Evolutionary conservation across 2,797 vertebrate genomes (phyloP).

Genomic region (Labroides dimidiatus): DNA sequence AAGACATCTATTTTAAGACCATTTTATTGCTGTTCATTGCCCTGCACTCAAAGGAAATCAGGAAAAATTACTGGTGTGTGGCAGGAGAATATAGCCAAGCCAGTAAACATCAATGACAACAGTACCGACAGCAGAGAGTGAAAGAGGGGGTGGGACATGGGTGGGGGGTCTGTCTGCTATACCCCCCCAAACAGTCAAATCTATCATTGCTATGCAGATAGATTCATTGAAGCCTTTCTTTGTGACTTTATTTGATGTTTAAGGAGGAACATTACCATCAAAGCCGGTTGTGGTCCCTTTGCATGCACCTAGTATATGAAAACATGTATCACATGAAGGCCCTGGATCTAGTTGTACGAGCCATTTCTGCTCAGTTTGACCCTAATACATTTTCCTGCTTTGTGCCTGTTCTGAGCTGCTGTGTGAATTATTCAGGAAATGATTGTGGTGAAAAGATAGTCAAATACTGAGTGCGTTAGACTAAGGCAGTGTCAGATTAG

Average conservation of each 20-base stretch:
- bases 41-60: slow-evolving; percentile 27
- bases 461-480: slow-evolving; percentile 44
- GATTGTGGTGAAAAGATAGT: slow-evolving; percentile 70
- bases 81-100: slow-evolving; percentile 30
- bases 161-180: slow-evolving; percentile 21
- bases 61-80: slow-evolving; percentile 4
- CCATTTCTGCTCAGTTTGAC: slow-evolving; percentile 72
- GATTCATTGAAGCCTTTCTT: slow-evolving; percentile 41
- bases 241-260: slow-evolving; percentile 57
- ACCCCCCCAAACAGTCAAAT: slow-evolving; percentile 60
- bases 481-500: slow-evolving; percentile 18
- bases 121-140: slow-evolving; percentile 41
- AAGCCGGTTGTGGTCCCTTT: slow-evolving; percentile 31
- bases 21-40: slow-evolving; percentile 7
- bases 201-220: slow-evolving; percentile 75
- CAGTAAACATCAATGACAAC: slow-evolving; percentile 54
- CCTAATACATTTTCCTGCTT: slow-evolving; percentile 76
- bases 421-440: slow-evolving; percentile 78
- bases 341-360: slow-evolving; percentile 63
- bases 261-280: slow-evolving; percentile 55
- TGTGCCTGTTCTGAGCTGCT: slow-evolving; percentile 61
- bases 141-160: slow-evolving; percentile 26
- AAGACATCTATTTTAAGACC: background rate
- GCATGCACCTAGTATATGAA: slow-evolving; percentile 49
- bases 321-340: slow-evolving; percentile 58